phyloP scores from a whole-genome alignment of 2,797 vertebrate genomes.

The Pangasius krempfi region DNA sequence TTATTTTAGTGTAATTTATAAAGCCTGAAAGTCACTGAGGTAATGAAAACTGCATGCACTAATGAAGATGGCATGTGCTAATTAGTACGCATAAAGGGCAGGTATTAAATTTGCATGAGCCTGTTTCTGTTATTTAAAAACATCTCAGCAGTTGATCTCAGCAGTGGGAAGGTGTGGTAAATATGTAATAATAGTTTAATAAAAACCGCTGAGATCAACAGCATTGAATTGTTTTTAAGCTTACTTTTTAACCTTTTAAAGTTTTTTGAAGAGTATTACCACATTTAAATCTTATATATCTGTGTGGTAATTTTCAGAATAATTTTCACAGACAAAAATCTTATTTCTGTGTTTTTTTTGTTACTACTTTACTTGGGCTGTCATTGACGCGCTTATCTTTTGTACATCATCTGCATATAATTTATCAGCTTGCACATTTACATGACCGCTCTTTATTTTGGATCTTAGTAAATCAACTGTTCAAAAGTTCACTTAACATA shows the following conservation, averaged over 20 bases:
- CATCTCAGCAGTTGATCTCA: too few species aligned
- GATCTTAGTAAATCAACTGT: background rate
- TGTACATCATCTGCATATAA: too few species aligned
- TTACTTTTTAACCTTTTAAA: too few species aligned
- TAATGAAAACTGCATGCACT: background rate
- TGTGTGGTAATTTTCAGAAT: background rate
- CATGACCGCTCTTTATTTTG: background rate
- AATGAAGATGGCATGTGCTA: background rate
- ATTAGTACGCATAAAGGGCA: background rate
- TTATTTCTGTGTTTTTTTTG: too few species aligned
- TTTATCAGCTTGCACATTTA: too few species aligned
- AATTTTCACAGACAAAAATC: too few species aligned
- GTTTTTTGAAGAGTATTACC: background rate
- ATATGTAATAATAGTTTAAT: too few species aligned
- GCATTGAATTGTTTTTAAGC: background rate
- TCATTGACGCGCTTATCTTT: too few species aligned
- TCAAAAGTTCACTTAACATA: background rate
- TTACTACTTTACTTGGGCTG: too few species aligned
- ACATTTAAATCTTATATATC: background rate
- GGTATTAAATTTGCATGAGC: background rate
- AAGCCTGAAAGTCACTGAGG: background rate
- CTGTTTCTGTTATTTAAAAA: background rate
- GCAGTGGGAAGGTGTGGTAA: too few species aligned
- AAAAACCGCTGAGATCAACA: background rate
- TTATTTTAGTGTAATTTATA: background rate